Evolutionary conservation across 2,113 vertebrate genomes (phyloP).

Genomic region (Mohoua ochrocephala): DNA sequence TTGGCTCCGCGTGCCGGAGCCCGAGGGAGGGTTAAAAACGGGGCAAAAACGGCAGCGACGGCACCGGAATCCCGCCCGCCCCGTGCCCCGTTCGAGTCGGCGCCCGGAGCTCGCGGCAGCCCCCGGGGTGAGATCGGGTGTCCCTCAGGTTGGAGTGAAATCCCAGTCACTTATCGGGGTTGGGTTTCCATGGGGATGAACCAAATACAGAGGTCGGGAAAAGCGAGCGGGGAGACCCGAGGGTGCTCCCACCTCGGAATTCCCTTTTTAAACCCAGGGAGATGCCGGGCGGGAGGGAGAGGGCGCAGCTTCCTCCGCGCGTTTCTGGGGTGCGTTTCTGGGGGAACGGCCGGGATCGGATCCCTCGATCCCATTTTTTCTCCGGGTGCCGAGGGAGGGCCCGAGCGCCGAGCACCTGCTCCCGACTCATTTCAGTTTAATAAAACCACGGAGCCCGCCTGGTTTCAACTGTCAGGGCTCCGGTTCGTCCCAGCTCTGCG

Average conservation of each 20-base stretch:
- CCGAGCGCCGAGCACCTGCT: background rate
- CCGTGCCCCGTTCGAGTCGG: fast-evolving
- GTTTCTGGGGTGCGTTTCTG: background rate
- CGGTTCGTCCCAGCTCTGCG: background rate
- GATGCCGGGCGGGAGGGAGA: too few relatives aligned
- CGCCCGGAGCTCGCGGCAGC: fast-evolving
- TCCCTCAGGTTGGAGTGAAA: background rate
- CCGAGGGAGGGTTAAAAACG: fast-evolving
- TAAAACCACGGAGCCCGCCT: fast-evolving
- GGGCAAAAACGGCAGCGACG: fast-evolving
- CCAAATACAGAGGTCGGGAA: fast-evolving
- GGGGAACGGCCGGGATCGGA: background rate
- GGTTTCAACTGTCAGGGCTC: background rate
- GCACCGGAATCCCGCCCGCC: background rate
- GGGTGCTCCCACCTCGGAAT: background rate
- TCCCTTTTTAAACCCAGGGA: fast-evolving
- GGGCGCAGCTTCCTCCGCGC: fast-evolving
- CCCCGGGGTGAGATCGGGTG: background rate
- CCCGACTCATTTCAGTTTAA: background rate
- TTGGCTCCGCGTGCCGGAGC: fast-evolving
- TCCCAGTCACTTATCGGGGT: background rate
- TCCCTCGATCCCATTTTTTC: background rate
- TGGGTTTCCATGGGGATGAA: background rate
- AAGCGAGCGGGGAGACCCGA: background rate
- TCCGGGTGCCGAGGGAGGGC: background rate